phyloP scores from a whole-genome alignment of 2,888 invertebrate species.

The Mylabris sibirica region DNA sequence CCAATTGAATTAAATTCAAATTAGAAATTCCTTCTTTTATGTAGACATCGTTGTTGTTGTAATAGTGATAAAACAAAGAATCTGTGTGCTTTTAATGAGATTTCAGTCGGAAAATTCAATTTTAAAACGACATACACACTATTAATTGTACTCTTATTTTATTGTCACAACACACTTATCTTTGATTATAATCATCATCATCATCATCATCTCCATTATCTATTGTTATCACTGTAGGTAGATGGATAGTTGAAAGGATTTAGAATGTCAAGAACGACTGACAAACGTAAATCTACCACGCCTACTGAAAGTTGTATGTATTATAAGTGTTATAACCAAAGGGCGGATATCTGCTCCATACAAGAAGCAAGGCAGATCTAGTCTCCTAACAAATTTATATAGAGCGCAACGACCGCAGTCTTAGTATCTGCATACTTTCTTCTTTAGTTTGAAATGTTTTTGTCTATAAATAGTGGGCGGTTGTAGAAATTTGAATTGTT shows the following conservation, averaged over 20 bases:
- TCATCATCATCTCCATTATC: background rate
- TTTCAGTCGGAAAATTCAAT: background rate
- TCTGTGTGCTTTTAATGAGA: background rate
- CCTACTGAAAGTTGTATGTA: slow-evolving; percentile 18
- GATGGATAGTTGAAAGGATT: slow-evolving; percentile 1
- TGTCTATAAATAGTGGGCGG: too few relatives aligned
- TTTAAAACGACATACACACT: background rate
- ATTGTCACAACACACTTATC: background rate
- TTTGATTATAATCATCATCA: background rate
- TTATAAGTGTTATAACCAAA: too few relatives aligned
- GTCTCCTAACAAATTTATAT: too few relatives aligned
- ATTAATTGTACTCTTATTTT: background rate
- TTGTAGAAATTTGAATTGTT: too few relatives aligned
- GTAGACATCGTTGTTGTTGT: background rate
- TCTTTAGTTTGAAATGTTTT: too few relatives aligned
- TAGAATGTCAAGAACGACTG: slow-evolving; percentile 29
- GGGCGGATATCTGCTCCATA: too few relatives aligned
- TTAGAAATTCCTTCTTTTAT: background rate
- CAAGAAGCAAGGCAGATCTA: too few relatives aligned
- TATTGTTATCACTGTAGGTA: background rate
- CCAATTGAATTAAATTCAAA: slow-evolving; percentile 16
- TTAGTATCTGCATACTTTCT: too few relatives aligned
- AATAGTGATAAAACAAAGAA: too few relatives aligned
- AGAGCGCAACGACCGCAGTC: too few relatives aligned
- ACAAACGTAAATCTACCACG: slow-evolving; percentile 32